Evolutionary conservation across 2,797 vertebrate genomes (phyloP), one percentile per base, ranked within the genome.

Genomic region (Phoxinus dragarum): DNA sequence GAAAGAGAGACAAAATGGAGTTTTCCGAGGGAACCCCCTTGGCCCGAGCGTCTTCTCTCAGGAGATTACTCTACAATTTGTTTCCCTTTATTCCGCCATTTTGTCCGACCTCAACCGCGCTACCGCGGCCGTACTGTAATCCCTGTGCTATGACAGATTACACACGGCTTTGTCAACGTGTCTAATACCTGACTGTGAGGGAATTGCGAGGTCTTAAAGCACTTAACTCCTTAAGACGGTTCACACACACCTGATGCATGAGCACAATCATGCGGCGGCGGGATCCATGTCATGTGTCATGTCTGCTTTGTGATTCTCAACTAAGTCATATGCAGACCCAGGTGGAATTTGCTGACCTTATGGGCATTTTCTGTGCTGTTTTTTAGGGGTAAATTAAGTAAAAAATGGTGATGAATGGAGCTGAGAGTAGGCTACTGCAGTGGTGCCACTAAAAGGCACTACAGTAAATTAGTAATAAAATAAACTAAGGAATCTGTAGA

Each of bases 21-120:
- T 92, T 90, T 91, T 87, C 52, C 68, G 90, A 92, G 90, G 92
- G 93, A 93, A 93, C 91, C 92, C 90, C 87, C 21, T 80, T 72
- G 38, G 78, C 79, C 69, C 47, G 14, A 61, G 66, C 72, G 47
- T 93, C 93, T 91, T 94, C 90, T 93, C 91, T 91, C 88, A 84
- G 90, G 92, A 95, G 94, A 95, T 94, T 94, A 94, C 84, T 72
- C 91, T 76, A 91, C 93, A 94, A 94, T 94, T 95, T 95, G 93
- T 94, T 94, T 95, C 79, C 85, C 68, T 88, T 91, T 93, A 93
- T 93, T 90, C 88, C 87, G 87, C 92, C 91, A 93, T 95, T 94
- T 92, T 93, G 93, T 75, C 71, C 52, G 75, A 54, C 23, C 52
- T 84, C 23, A 71, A 71, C 27, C 56, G 49, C 8, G 40, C 66